Conservation (phyloP, 2,797 vertebrate species). For the Enteromius radiatus region DNA sequence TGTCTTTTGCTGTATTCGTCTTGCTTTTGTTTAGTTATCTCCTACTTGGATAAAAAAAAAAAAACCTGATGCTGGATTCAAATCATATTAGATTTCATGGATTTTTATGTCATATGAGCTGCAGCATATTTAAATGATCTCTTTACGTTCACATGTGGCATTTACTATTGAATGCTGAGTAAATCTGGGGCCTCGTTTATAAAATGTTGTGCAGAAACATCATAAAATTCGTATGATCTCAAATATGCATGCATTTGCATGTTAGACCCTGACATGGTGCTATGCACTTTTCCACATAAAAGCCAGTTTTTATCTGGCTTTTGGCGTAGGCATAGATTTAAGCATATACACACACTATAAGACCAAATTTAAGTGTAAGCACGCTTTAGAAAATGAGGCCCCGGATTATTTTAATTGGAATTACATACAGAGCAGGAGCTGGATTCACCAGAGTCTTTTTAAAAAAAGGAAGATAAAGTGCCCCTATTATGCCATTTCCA, state of each 20-base stretch:
- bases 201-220: too few species aligned
- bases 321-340: too few species aligned
- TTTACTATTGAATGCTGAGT: background rate
- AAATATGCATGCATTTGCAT: too few species aligned
- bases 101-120: background rate
- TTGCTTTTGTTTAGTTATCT: background rate
- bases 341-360: too few species aligned
- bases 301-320: too few species aligned
- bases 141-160: background rate
- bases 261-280: too few species aligned
- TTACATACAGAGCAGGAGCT: background rate
- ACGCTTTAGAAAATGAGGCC: too few species aligned
- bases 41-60: background rate
- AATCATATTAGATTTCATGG: background rate
- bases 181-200: background rate
- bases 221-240: too few species aligned
- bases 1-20: background rate
- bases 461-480: background rate
- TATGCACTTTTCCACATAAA: too few species aligned
- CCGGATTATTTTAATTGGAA: background rate
- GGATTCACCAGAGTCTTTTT: background rate
- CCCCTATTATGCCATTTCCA: too few species aligned
- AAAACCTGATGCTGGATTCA: background rate
- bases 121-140: background rate
- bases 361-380: too few species aligned